A percentile compares a stretch with the other conserved stretches of the same genome.
Evolutionary conservation across 2,797 vertebrate species (phyloP).

Genomic region (Tolypeutes matacus): DNA sequence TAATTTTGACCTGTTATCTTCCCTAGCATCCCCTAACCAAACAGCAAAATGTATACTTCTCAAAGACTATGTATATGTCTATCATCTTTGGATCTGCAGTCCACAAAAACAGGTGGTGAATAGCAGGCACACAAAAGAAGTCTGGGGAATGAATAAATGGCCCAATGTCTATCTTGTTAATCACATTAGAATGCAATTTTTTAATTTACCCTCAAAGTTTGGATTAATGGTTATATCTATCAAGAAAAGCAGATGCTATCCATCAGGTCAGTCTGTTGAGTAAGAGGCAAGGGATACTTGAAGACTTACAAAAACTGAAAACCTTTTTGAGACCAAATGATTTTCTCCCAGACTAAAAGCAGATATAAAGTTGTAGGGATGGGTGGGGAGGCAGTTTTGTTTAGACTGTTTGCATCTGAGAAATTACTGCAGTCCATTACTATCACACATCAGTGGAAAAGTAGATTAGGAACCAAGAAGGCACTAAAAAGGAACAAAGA

Average conservation of each 20-base stretch:
- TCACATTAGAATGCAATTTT: not conserved
- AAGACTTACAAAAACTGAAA: constrained; percentile 45
- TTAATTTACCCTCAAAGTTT: constrained; percentile 37
- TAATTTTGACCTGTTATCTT: not conserved
- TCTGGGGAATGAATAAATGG: not conserved
- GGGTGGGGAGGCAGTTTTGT: not conserved
- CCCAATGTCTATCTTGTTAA: not conserved
- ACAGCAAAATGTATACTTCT: not conserved
- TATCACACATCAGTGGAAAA: not conserved
- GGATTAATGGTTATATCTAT: not conserved
- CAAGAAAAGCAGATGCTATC: constrained; percentile 1
- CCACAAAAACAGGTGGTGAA: not conserved
- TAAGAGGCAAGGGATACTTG: not conserved
- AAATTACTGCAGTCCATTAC: not conserved
- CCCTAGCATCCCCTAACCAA: not conserved
- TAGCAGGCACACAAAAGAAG: not conserved
- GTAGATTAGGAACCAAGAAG: not conserved
- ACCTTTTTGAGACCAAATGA: constrained; percentile 26
- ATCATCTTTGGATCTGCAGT: not conserved
- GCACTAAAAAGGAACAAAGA: not conserved
- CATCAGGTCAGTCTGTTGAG: not conserved
- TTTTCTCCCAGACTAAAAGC: not conserved
- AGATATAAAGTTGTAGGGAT: not conserved
- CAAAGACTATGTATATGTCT: not conserved
- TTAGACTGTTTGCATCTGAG: not conserved